These are phyloP conservation scores for Theodoxus fluviatilis DNA, from an alignment of 2,888 invertebrate genomes.

Conservation along the genomic window DNA sequence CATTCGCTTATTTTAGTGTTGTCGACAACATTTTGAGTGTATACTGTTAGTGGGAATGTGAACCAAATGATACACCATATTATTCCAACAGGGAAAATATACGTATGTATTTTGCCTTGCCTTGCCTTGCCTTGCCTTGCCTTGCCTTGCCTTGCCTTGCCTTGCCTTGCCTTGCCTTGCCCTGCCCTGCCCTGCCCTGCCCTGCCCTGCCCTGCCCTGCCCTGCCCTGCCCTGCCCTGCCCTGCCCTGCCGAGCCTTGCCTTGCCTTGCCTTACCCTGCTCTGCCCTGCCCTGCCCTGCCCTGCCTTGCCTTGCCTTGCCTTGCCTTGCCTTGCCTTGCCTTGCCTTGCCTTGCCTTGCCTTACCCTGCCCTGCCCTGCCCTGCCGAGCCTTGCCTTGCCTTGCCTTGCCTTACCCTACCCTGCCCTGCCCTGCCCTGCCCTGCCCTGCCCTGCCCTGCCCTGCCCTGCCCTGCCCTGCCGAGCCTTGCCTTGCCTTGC, in stretches of 20 bases:
- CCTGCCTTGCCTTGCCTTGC: not conserved
- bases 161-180: constrained; percentile 1
- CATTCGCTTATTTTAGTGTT: too few relatives aligned
- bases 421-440: too few relatives aligned
- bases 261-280: not conserved
- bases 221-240: constrained; percentile 6
- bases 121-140: constrained; percentile 6
- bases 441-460: not conserved
- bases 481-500: not conserved
- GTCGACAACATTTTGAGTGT: too few relatives aligned
- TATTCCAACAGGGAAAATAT: too few relatives aligned
- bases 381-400: not conserved
- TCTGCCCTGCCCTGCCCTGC: constrained; percentile 5
- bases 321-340: not conserved
- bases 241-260: not conserved
- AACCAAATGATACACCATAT: too few relatives aligned
- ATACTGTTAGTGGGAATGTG: too few relatives aligned
- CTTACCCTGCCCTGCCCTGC: not conserved
- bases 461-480: not conserved
- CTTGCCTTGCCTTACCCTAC: too few relatives aligned
- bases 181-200: not conserved
- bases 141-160: constrained; percentile 3
- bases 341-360: not conserved
- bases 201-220: not conserved
- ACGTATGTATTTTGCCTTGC: too few relatives aligned